Conservation (phyloP, 1,140 invertebrate genomes). For the Pollicipes pollicipes region DNA sequence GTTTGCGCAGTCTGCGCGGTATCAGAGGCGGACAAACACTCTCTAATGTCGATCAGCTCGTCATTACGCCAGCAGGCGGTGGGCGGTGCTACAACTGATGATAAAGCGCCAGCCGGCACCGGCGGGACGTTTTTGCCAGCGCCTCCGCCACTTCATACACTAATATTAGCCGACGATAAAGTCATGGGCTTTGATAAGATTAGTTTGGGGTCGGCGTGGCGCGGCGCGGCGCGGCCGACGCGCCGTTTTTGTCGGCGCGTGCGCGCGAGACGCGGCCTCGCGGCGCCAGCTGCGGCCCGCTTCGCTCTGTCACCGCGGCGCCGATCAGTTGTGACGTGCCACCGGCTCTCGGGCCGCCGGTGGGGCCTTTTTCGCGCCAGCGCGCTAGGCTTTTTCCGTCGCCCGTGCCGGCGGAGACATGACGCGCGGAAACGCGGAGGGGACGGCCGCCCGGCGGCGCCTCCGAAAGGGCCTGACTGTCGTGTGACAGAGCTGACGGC, state of each 20-base stretch:
- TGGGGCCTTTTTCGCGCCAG: too few species aligned
- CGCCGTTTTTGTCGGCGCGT: not conserved
- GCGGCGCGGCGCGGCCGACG: not conserved
- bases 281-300: too few species aligned
- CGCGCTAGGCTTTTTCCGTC: not conserved
- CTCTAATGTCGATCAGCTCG: not conserved
- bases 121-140: not conserved
- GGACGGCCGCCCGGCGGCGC: too few species aligned
- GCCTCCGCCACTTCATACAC: not conserved
- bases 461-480: too few species aligned
- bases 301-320: too few species aligned
- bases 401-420: not conserved
- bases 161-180: not conserved
- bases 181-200: not conserved
- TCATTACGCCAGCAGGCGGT: not conserved
- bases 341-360: too few species aligned
- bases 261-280: not conserved
- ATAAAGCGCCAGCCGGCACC: too few species aligned
- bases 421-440: not conserved
- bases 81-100: not conserved
- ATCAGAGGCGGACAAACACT: not conserved
- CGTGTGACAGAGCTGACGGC: too few species aligned
- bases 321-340: not conserved
- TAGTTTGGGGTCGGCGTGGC: not conserved
- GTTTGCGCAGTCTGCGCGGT: not conserved